phyloP scores from a whole-genome alignment of 2,113 vertebrate genomes.

The Octodon degus region DNA sequence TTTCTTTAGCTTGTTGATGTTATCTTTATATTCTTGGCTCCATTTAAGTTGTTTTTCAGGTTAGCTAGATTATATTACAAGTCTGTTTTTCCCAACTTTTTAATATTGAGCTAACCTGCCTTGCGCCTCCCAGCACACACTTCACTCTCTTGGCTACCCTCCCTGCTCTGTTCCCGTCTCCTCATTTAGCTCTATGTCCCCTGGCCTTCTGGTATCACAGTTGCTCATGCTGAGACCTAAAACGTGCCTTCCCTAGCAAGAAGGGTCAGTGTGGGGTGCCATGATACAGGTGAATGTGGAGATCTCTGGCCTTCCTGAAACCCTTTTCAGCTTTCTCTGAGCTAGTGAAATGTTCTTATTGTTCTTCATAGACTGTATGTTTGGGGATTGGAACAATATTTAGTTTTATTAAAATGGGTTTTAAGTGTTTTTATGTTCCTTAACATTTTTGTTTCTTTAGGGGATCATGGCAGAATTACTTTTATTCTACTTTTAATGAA shows the following conservation, averaged over 20 bases:
- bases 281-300: not conserved
- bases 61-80: slow-evolving; percentile 28
- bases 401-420: slow-evolving; percentile 22
- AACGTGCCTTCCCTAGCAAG: slow-evolving; percentile 7
- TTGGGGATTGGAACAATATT: slow-evolving; percentile 8
- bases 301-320: not conserved
- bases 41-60: not conserved
- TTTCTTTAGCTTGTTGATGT: slow-evolving; percentile 1
- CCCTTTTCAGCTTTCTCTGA: not conserved
- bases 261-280: not conserved
- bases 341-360: not conserved
- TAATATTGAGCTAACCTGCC: not conserved
- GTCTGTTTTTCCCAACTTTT: not conserved
- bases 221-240: not conserved
- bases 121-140: not conserved
- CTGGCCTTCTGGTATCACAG: not conserved
- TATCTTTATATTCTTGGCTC: not conserved
- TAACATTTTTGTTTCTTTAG: slow-evolving; percentile 13
- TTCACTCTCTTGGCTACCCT: not conserved
- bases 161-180: not conserved
- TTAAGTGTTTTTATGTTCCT: not conserved
- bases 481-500: slow-evolving; percentile 59
- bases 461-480: not conserved
- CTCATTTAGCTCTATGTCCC: not conserved
- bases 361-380: not conserved